Conservation (phyloP, 2,888 invertebrate species). For the Microctonus aethiopoides region DNA sequence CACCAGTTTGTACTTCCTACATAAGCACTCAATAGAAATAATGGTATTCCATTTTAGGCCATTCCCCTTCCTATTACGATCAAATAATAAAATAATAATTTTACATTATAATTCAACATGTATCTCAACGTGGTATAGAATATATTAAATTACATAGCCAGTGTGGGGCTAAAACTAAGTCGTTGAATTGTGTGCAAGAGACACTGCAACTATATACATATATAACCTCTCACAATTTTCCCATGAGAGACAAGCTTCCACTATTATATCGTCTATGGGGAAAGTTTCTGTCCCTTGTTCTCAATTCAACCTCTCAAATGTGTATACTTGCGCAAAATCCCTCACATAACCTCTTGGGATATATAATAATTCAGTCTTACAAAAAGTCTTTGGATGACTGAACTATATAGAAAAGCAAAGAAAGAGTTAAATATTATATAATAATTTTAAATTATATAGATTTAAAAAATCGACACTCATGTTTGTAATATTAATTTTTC, state of each 20-base stretch:
- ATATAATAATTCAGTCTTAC: background rate
- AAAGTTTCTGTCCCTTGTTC: conserved; percentile 4
- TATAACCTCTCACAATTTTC: background rate
- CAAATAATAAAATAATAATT: too few species aligned
- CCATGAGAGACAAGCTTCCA: conserved; percentile 2
- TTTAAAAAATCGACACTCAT: too few species aligned
- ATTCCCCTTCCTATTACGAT: too few species aligned
- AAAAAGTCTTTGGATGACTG: background rate
- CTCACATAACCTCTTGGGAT: background rate
- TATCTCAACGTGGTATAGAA: too few species aligned
- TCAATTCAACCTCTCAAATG: conserved; percentile 2
- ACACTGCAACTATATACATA: background rate
- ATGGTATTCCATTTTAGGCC: too few species aligned
- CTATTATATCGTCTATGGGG: conserved; percentile 1
- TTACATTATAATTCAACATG: too few species aligned
- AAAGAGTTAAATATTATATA: background rate
- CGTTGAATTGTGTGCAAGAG: background rate
- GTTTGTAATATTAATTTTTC: too few species aligned
- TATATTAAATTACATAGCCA: background rate
- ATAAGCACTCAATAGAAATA: too few species aligned
- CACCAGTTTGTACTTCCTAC: too few species aligned
- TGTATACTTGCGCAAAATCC: background rate
- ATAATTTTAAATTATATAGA: too few species aligned
- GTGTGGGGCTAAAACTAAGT: background rate
- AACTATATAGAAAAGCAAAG: background rate